phyloP scores from a whole-genome alignment of 2,797 vertebrate species.

The Lepus townsendii region DNA sequence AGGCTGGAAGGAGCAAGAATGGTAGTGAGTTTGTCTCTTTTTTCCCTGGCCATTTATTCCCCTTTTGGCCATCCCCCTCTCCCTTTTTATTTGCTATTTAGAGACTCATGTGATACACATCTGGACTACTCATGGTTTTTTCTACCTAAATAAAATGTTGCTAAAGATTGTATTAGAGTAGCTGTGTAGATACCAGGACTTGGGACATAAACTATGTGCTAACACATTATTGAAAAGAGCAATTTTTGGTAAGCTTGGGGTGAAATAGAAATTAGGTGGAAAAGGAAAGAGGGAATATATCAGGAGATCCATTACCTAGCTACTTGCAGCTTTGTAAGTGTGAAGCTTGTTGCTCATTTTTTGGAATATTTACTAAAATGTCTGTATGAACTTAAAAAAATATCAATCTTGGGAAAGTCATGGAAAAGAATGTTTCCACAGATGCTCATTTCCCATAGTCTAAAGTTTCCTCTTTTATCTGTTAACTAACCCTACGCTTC shows the following conservation, averaged over 20 bases:
- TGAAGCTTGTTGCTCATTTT: background rate
- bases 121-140: background rate
- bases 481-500: background rate
- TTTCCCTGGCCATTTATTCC: background rate
- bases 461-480: background rate
- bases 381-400: background rate
- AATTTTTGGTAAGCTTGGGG: conserved; percentile 35
- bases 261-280: conserved; percentile 23
- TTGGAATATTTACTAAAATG: background rate
- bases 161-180: background rate
- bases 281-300: background rate
- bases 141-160: conserved; percentile 11
- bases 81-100: background rate
- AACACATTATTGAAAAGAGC: background rate
- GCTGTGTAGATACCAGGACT: conserved; percentile 12
- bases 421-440: background rate
- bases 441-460: background rate
- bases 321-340: background rate
- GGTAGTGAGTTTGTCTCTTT: background rate
- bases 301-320: background rate
- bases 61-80: too few species aligned
- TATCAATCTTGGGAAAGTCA: background rate
- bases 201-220: background rate
- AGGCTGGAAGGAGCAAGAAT: background rate
- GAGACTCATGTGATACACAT: background rate